phyloP scores from a whole-genome alignment of 2,797 vertebrate genomes.

The Macroramphosus scolopax region DNA sequence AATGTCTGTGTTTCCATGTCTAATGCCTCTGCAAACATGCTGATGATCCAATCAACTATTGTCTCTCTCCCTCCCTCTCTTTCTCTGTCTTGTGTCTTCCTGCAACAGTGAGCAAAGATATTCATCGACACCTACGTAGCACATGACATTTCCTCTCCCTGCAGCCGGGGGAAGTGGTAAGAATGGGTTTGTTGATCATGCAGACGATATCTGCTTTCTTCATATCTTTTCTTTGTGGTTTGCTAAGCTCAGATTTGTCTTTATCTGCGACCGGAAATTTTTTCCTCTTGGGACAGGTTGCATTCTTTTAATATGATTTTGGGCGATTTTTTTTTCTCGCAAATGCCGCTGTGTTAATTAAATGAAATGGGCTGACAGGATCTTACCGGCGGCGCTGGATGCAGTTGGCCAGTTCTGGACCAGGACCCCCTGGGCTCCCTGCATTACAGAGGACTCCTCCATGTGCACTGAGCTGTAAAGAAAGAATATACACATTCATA shows the following conservation, averaged over 20 bases:
- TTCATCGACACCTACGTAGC: slow-evolving; percentile 37
- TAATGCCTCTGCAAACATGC: slow-evolving; percentile 39
- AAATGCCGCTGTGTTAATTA: slow-evolving; percentile 1
- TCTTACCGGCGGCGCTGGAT: slow-evolving; percentile 91
- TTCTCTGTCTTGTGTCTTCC: slow-evolving; percentile 32
- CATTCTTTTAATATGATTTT: too few species aligned
- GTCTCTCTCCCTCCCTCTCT: slow-evolving; percentile 4
- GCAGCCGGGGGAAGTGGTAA: slow-evolving; percentile 26
- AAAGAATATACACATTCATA: slow-evolving; percentile 37
- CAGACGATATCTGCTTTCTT: too few species aligned
- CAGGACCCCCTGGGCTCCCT: slow-evolving; percentile 85
- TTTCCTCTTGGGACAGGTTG: too few species aligned
- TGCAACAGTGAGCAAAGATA: slow-evolving; percentile 43
- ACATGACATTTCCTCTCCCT: slow-evolving; percentile 51
- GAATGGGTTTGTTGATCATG: too few species aligned
- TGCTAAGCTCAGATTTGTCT: too few species aligned
- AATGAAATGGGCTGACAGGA: slow-evolving; percentile 71
- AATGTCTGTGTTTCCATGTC: too few species aligned
- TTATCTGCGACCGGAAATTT: too few species aligned
- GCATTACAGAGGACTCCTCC: slow-evolving; percentile 93
- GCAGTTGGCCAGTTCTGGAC: slow-evolving; percentile 99
- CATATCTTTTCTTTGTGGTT: too few species aligned
- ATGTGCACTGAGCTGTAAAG: slow-evolving; percentile 90
- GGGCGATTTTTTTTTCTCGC: too few species aligned
- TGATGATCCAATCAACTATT: slow-evolving; percentile 28